Evolutionary conservation across 2,797 vertebrate species (phyloP).

Genomic region (Cossypha caffra): DNA sequence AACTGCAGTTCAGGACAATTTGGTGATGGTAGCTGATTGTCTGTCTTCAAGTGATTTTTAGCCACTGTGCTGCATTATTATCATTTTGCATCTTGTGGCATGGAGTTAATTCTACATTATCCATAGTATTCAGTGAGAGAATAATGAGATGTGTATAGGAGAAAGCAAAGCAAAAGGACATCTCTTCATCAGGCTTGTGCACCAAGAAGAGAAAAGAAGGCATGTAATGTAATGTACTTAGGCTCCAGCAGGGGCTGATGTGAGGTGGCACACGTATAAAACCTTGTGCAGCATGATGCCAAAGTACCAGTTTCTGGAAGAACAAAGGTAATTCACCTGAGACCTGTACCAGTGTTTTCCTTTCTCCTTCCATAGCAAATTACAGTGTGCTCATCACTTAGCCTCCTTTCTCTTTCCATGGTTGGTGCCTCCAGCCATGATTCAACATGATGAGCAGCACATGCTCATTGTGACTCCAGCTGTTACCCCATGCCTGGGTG

Average conservation of each 20-base stretch:
- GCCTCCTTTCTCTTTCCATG: not conserved
- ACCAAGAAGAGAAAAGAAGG: not conserved
- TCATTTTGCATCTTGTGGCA: not conserved
- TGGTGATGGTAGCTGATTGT: not conserved
- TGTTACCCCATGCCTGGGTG: accelerated
- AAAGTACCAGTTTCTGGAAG: not conserved
- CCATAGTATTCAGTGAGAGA: not conserved
- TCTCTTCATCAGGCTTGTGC: not conserved
- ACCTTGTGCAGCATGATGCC: not conserved
- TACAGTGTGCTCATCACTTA: not conserved
- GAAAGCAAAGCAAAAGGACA: not conserved
- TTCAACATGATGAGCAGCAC: accelerated
- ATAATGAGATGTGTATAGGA: not conserved
- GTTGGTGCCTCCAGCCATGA: not conserved
- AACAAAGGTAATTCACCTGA: not conserved
- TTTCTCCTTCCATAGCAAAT: not conserved
- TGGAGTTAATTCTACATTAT: not conserved
- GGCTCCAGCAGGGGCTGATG: not conserved
- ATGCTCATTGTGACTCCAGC: accelerated
- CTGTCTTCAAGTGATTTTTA: not conserved
- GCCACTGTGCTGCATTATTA: not conserved
- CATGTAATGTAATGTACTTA: not conserved
- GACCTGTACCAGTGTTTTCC: not conserved
- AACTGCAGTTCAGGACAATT: not conserved
- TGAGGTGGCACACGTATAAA: not conserved